A percentile compares a stretch with the other conserved stretches of the same genome.
phyloP scores from a whole-genome alignment of 2,113 vertebrate species.

The Calypte anna region DNA sequence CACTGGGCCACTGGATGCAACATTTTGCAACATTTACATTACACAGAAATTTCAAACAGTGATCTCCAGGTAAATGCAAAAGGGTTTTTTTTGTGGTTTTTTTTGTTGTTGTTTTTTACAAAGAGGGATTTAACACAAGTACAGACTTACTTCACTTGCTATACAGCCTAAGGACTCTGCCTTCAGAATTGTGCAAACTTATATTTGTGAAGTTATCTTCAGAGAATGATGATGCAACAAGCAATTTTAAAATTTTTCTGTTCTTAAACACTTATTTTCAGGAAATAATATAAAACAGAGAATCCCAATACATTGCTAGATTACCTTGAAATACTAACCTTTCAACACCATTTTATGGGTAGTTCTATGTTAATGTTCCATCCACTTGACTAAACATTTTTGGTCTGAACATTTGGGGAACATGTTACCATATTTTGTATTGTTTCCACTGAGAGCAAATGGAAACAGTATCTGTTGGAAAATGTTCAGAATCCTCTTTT shows the following conservation, averaged over 20 bases:
- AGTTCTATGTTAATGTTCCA: background rate
- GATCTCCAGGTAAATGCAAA: constrained; percentile 37
- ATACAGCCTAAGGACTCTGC: background rate
- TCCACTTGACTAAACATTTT: background rate
- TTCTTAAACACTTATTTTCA: constrained; percentile 2
- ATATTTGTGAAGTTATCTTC: constrained; percentile 8
- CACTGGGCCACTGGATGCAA: background rate
- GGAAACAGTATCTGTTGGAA: background rate
- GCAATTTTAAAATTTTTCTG: background rate
- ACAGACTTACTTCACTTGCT: constrained; percentile 9
- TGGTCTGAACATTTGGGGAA: background rate
- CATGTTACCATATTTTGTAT: background rate
- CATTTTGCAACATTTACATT: background rate
- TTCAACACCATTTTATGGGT: background rate
- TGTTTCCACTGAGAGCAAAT: background rate
- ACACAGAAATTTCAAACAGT: constrained; percentile 40
- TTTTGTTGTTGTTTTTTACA: background rate
- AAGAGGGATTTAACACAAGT: background rate
- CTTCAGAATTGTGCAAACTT: background rate
- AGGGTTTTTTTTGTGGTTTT: background rate
- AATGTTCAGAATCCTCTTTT: background rate
- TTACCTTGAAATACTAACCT: background rate
- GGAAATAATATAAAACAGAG: constrained; percentile 12
- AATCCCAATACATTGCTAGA: background rate
- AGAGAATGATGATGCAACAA: background rate